These are phyloP conservation scores for Hydrolagus colliei DNA, from an alignment of 2,797 vertebrate species.

Conservation along the genomic window DNA sequence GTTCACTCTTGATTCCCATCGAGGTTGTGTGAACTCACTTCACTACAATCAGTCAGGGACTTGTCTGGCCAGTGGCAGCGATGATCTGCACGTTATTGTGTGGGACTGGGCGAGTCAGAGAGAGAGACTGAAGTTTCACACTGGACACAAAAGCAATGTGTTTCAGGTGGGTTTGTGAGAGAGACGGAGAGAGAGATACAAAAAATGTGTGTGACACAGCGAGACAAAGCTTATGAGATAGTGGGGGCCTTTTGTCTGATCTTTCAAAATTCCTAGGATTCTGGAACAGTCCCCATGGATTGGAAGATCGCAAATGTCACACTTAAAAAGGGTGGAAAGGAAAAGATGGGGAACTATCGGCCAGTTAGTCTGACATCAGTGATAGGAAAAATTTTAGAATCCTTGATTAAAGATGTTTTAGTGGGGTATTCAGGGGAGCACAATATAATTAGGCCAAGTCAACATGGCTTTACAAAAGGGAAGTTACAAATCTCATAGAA, in stretches of 20 bases:
- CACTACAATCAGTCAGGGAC: constrained; percentile 94
- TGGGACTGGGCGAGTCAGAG: constrained; percentile 85
- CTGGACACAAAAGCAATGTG: constrained; percentile 92
- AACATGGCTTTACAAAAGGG: no score
- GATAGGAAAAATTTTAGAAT: no score
- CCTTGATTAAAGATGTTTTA: no score
- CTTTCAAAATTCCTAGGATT: no score
- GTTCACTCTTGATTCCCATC: constrained; percentile 80
- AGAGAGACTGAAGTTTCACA: constrained; percentile 85
- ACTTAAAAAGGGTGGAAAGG: no score
- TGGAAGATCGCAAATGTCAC: no score
- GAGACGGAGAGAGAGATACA: not conserved
- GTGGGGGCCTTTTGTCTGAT: not conserved
- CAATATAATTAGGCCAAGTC: no score
- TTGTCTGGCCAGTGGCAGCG: constrained; percentile 85
- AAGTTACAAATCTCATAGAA: no score
- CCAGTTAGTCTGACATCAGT: no score
- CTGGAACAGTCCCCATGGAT: no score
- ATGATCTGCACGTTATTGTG: constrained; percentile 84
- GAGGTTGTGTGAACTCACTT: constrained; percentile 92
- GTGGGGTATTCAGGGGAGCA: no score
- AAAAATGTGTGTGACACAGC: not conserved
- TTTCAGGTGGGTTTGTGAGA: constrained; percentile 73
- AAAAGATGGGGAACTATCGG: no score
- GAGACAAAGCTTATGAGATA: not conserved